Conservation (phyloP, 2,797 vertebrate species). For the Tapirus indicus region DNA sequence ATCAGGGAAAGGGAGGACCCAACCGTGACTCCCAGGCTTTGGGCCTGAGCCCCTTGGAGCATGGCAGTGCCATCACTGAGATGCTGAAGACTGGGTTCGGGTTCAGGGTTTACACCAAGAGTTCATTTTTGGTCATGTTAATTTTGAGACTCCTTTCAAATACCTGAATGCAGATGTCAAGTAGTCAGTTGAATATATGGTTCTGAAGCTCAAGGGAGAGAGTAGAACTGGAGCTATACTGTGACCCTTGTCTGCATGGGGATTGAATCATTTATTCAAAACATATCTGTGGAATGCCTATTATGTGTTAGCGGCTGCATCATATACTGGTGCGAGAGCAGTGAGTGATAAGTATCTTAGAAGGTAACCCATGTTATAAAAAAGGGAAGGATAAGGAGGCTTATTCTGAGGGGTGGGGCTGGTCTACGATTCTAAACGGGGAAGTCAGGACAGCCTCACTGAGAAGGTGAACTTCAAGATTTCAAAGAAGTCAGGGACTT, state of each 20-base stretch:
- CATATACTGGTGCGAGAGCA: not conserved
- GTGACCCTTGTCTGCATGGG: not conserved
- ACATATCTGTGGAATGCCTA: not conserved
- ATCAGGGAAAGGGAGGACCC: not conserved
- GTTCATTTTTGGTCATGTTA: not conserved
- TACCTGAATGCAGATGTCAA: not conserved
- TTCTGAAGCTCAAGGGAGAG: not conserved
- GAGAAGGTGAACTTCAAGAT: not conserved
- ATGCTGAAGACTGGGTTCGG: not conserved
- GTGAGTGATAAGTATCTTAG: not conserved
- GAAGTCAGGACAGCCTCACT: not conserved
- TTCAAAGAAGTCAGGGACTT: not conserved
- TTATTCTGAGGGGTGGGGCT: not conserved
- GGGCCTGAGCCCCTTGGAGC: not conserved
- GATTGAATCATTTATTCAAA: not conserved
- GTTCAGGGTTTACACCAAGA: not conserved
- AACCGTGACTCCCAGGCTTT: not conserved
- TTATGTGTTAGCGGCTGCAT: not conserved
- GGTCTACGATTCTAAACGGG: not conserved
- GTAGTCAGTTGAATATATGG: not conserved
- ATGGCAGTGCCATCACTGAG: not conserved
- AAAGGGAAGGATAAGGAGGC: not conserved
- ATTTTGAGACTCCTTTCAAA: slow-evolving; percentile 8
- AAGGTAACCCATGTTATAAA: not conserved
- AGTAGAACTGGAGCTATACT: not conserved